phyloP scores from a whole-genome alignment of 2,113 vertebrate species.

The Monopterus albus region DNA sequence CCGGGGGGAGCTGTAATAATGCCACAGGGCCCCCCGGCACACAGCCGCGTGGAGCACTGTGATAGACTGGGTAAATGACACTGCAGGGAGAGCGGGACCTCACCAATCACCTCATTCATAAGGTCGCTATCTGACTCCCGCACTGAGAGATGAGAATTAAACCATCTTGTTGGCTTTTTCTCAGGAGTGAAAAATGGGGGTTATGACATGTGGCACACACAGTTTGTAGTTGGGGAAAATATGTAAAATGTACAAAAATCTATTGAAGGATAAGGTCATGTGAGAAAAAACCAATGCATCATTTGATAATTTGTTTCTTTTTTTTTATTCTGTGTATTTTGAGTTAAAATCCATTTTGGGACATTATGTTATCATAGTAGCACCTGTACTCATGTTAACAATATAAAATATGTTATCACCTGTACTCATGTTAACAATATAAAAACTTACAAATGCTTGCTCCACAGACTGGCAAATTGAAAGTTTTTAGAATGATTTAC shows the following conservation, averaged over 20 bases:
- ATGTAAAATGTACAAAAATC: not conserved
- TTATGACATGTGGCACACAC: constrained; percentile 9
- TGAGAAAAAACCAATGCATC: too few relatives aligned
- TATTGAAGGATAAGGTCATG: too few relatives aligned
- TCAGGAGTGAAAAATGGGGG: constrained; percentile 26
- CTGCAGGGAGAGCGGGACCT: constrained; percentile 50
- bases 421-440: too few relatives aligned
- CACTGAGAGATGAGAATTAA: constrained; percentile 62
- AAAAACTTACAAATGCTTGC: too few relatives aligned
- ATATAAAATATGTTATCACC: too few relatives aligned
- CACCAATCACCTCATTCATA: constrained; percentile 78
- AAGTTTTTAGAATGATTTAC: too few relatives aligned
- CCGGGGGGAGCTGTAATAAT: constrained; percentile 34
- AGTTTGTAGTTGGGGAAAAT: not conserved
- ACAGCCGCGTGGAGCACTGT: constrained; percentile 12
- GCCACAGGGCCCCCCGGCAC: constrained; percentile 5
- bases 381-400: too few relatives aligned
- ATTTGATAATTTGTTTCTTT: too few relatives aligned
- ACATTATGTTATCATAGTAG: too few relatives aligned
- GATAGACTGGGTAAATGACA: constrained; percentile 56
- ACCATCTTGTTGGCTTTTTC: constrained; percentile 17
- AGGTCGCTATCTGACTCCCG: constrained; percentile 58
- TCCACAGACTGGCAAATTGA: too few relatives aligned
- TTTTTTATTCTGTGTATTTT: too few relatives aligned
- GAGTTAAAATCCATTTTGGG: too few relatives aligned